Evolutionary conservation across 1,140 invertebrate genomes (phyloP).

Genomic region (Bradysia coprophila): DNA sequence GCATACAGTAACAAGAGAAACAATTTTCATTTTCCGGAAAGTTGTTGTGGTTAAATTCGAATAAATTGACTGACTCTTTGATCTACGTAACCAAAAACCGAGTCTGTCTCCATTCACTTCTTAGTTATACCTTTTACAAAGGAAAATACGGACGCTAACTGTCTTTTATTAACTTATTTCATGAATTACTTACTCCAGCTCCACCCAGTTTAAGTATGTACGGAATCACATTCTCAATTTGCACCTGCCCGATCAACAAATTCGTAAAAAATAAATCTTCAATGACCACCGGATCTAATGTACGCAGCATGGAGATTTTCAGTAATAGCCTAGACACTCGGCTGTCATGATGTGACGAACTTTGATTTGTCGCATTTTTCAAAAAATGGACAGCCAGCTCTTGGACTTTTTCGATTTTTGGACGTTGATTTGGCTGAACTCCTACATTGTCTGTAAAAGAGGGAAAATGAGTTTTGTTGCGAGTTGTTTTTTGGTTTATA

Average conservation of each 20-base stretch:
- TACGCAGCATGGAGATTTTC: conserved; percentile 32
- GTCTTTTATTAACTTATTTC: too few species aligned
- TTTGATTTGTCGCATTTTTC: not conserved
- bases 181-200: conserved; percentile 8
- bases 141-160: too few species aligned
- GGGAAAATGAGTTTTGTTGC: not conserved
- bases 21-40: too few species aligned
- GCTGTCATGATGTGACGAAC: not conserved
- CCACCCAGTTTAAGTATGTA: conserved; percentile 69
- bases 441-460: not conserved
- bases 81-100: too few species aligned
- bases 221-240: conserved; percentile 82
- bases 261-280: conserved; percentile 85
- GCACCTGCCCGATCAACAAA: conserved; percentile 72
- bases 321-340: not conserved
- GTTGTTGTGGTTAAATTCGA: too few species aligned
- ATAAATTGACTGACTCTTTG: too few species aligned
- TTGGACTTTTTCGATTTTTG: not conserved
- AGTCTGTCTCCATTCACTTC: too few species aligned
- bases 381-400: not conserved
- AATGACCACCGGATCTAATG: conserved; percentile 56
- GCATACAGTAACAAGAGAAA: too few species aligned
- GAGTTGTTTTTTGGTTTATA: not conserved
- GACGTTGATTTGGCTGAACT: not conserved
- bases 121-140: too few species aligned